Conservation (phyloP, 1,140 invertebrate genomes). For the Branchinecta lynchi region DNA sequence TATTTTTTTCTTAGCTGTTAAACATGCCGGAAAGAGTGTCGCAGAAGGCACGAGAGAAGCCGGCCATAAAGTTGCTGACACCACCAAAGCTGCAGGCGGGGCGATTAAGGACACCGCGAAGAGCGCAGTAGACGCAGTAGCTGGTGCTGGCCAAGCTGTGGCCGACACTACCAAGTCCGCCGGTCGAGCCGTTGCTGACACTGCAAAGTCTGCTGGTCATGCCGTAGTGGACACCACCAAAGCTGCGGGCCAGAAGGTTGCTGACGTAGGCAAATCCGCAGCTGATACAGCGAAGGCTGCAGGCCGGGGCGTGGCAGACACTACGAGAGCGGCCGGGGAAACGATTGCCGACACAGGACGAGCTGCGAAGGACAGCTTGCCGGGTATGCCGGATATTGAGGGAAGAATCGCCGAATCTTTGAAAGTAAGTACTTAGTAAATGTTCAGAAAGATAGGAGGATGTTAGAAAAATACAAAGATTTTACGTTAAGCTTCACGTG, state of each 20-base stretch:
- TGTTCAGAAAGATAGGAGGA: no score
- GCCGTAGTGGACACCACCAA: not conserved
- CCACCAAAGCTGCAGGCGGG: not conserved
- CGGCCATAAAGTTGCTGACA: not conserved
- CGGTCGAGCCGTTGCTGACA: not conserved
- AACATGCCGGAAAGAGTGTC: not conserved
- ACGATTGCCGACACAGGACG: not conserved
- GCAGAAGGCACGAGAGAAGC: not conserved
- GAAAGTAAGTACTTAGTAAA: not conserved
- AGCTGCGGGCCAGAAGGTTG: not conserved
- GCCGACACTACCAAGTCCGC: not conserved
- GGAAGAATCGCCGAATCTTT: slow-evolving; percentile 1
- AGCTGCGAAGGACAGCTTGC: not conserved
- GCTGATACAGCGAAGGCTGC: not conserved
- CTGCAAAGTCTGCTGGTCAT: not conserved
- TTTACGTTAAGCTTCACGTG: no score
- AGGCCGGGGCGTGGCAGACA: not conserved
- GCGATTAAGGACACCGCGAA: not conserved
- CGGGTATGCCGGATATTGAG: not conserved
- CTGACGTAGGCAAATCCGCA: not conserved
- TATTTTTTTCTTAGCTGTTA: not conserved
- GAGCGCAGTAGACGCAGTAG: not conserved
- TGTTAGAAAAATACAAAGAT: no score
- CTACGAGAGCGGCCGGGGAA: not conserved
- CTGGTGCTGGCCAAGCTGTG: not conserved